Evolutionary conservation across 1,140 invertebrate species (phyloP).

Genomic region (Drosophila simulans): DNA sequence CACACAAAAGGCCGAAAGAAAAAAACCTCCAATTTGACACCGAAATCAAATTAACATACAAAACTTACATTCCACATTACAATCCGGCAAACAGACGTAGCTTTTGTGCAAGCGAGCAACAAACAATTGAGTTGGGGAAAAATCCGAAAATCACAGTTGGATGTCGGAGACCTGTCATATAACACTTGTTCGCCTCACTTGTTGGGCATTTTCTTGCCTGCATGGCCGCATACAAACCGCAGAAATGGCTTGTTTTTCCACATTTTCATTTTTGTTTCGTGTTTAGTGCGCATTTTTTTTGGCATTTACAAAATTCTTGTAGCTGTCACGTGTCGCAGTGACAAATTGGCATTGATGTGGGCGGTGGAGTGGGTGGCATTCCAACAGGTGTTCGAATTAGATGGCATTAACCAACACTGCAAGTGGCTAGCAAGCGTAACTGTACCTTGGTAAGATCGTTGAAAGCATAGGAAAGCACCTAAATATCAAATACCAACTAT

Average conservation of each 20-base stretch:
- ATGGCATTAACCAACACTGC: slow-evolving; percentile 2
- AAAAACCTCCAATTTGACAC: slow-evolving; percentile 69
- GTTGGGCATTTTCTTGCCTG: slow-evolving; percentile 31
- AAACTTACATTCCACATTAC: slow-evolving; percentile 62
- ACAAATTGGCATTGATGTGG: slow-evolving; percentile 32
- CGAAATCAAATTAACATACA: slow-evolving; percentile 81
- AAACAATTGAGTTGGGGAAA: slow-evolving; percentile 25
- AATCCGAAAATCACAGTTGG: slow-evolving; percentile 62
- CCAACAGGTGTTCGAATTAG: slow-evolving; percentile 27
- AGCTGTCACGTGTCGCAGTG: slow-evolving; percentile 21
- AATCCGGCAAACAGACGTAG: slow-evolving; percentile 21
- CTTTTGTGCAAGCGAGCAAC: slow-evolving; percentile 40
- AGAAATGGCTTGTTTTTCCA: slow-evolving; percentile 24
- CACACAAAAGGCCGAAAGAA: slow-evolving; percentile 26
- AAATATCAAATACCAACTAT: too few species aligned
- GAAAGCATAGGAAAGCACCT: too few species aligned
- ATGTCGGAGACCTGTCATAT: slow-evolving; percentile 71
- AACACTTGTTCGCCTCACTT: slow-evolving; percentile 45
- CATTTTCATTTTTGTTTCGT: slow-evolving; percentile 13
- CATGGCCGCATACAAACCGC: slow-evolving; percentile 5
- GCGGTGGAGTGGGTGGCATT: not conserved
- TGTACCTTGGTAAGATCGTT: not conserved
- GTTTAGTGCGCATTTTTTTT: slow-evolving; percentile 12
- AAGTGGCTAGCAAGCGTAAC: not conserved
- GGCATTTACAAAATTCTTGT: slow-evolving; percentile 40